Evolutionary conservation across 2,888 invertebrate genomes (phyloP).

Genomic region (Plagiodera versicolora): DNA sequence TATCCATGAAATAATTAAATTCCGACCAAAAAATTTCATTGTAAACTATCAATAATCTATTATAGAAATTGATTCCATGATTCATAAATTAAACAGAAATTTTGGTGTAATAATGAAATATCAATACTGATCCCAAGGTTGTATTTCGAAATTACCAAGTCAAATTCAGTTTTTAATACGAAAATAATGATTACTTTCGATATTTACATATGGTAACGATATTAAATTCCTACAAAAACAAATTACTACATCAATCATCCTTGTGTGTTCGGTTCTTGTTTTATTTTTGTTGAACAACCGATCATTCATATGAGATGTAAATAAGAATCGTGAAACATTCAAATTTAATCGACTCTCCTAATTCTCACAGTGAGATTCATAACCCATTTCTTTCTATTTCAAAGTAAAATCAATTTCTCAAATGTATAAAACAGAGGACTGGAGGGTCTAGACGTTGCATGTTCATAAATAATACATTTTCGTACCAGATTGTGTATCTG

Average conservation of each 20-base stretch:
- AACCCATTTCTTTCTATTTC: constrained; percentile 27
- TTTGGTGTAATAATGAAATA: constrained; percentile 14
- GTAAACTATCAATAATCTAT: background rate
- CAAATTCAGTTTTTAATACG: constrained; percentile 27
- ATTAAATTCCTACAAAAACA: constrained; percentile 28
- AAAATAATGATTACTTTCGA: constrained; percentile 26
- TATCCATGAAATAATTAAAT: too few relatives aligned
- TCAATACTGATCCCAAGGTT: constrained; percentile 18
- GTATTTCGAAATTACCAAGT: constrained; percentile 25
- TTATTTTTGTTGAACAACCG: constrained; percentile 13
- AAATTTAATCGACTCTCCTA: constrained; percentile 21
- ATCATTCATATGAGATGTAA: constrained; percentile 20
- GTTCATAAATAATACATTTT: constrained; percentile 7
- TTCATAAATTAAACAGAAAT: background rate
- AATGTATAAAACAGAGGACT: constrained; percentile 23
- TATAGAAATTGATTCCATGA: background rate
- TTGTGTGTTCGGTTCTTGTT: constrained; percentile 1
- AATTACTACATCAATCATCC: constrained; percentile 25
- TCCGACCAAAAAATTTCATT: too few relatives aligned
- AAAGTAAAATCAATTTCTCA: constrained; percentile 29
- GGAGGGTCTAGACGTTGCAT: constrained; percentile 10
- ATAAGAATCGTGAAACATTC: constrained; percentile 18
- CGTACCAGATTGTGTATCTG: background rate
- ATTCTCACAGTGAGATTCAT: constrained; percentile 20
- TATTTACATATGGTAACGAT: constrained; percentile 30